Conservation (phyloP, 2,888 invertebrate species). For the Tethea ocularis region DNA sequence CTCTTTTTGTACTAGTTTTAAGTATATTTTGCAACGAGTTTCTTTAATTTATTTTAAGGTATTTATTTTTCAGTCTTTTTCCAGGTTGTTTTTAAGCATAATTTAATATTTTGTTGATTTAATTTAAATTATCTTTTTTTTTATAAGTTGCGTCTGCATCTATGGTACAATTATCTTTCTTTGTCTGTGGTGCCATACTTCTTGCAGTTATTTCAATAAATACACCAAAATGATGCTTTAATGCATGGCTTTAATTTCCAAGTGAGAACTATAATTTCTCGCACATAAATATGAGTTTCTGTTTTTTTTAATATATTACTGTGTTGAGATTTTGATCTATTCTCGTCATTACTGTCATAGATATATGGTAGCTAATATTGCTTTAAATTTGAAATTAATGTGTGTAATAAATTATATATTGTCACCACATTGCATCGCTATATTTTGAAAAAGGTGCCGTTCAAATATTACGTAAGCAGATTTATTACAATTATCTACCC, state of each 20-base stretch:
- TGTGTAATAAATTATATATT: neutral
- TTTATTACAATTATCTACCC: no score
- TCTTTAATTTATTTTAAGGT: slow-evolving; percentile 4
- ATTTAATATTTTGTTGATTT: slow-evolving; percentile 6
- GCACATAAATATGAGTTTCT: neutral
- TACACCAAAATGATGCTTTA: slow-evolving; percentile 4
- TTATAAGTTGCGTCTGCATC: neutral
- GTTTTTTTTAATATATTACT: neutral
- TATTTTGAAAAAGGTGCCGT: no score
- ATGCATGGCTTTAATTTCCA: slow-evolving; percentile 3
- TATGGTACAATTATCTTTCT: neutral
- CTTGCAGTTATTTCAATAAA: neutral
- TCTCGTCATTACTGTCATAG: neutral
- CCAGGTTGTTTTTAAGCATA: slow-evolving; percentile 8
- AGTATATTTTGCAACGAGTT: slow-evolving; percentile 9
- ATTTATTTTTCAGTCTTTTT: slow-evolving; percentile 4
- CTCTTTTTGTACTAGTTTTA: slow-evolving; percentile 1
- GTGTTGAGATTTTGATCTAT: neutral
- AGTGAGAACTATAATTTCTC: neutral
- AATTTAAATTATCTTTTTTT: neutral
- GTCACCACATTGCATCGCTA: neutral
- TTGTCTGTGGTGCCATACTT: slow-evolving; percentile 3
- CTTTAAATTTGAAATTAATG: neutral
- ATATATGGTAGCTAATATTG: slow-evolving; percentile 1
- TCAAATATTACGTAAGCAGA: no score